These are phyloP conservation scores for Cyanoderma ruficeps DNA, from an alignment of 2,113 vertebrate genomes.

Conservation along the genomic window DNA sequence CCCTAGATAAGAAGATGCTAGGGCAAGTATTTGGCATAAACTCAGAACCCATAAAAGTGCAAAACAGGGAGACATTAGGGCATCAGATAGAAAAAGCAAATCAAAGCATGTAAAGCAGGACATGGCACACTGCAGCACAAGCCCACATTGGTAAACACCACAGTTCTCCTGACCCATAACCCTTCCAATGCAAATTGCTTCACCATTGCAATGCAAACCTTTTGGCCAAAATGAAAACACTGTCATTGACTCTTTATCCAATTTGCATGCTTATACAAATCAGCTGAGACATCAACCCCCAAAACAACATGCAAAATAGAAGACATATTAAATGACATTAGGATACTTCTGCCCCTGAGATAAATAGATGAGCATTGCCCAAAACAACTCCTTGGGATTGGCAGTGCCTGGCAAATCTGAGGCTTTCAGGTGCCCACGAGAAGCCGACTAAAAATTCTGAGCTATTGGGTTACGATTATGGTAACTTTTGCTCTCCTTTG, in stretches of 20 bases:
- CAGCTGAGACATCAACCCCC: background rate
- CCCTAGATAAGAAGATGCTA: background rate
- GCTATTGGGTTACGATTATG: background rate
- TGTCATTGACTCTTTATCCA: background rate
- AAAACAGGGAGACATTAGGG: background rate
- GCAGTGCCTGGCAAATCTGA: background rate
- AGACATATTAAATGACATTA: background rate
- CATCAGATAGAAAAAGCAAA: background rate
- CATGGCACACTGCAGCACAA: background rate
- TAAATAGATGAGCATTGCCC: background rate
- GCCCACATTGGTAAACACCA: background rate
- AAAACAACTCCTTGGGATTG: background rate
- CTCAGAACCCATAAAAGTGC: background rate
- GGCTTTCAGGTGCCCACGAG: background rate
- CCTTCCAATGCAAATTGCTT: background rate
- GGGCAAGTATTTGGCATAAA: background rate
- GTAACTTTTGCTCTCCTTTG: background rate
- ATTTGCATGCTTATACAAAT: background rate
- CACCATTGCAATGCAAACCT: background rate
- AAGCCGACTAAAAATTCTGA: background rate
- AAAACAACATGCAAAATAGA: background rate
- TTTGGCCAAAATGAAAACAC: background rate
- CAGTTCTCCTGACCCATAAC: background rate
- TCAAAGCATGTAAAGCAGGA: background rate
- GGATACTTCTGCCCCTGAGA: background rate